Percentiles rank a stretch among this genome's conserved stretches.
Conservation (phyloP, 2,888 invertebrate species). For the Noctua janthe region DNA sequence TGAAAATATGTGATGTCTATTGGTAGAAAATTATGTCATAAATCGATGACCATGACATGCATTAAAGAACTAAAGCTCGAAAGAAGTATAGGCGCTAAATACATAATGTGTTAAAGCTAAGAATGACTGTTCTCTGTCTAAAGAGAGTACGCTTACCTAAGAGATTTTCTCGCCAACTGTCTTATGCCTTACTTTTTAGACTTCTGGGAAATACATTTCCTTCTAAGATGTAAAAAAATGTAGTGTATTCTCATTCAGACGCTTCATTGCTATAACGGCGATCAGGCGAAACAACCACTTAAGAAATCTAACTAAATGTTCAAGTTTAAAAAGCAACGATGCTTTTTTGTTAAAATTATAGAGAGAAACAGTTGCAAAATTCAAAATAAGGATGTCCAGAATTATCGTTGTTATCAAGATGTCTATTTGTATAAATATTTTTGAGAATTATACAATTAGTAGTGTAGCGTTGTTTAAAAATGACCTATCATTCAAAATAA, state of each 20-base stretch:
- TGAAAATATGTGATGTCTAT: conserved; percentile 7
- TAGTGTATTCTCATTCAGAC: conserved; percentile 2
- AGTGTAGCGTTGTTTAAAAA: conserved; percentile 47
- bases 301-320: conserved; percentile 25
- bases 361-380: conserved; percentile 15
- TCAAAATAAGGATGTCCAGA: conserved; percentile 54
- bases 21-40: neutral
- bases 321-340: conserved; percentile 41
- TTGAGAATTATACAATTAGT: conserved; percentile 64
- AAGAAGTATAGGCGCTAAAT: neutral
- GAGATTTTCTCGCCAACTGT: conserved; percentile 32
- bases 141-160: conserved; percentile 24
- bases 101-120: neutral
- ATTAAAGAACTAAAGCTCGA: neutral
- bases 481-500: conserved; percentile 30
- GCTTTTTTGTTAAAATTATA: conserved; percentile 35
- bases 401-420: conserved; percentile 62
- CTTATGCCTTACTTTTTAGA: conserved; percentile 45
- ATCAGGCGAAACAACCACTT: neutral
- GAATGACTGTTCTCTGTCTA: conserved; percentile 18
- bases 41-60: neutral
- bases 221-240: neutral
- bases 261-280: conserved; percentile 14
- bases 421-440: conserved; percentile 66
- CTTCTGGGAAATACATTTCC: conserved; percentile 6